Conservation (phyloP, 2,113 vertebrate species). For the Peromyscus maniculatus region DNA sequence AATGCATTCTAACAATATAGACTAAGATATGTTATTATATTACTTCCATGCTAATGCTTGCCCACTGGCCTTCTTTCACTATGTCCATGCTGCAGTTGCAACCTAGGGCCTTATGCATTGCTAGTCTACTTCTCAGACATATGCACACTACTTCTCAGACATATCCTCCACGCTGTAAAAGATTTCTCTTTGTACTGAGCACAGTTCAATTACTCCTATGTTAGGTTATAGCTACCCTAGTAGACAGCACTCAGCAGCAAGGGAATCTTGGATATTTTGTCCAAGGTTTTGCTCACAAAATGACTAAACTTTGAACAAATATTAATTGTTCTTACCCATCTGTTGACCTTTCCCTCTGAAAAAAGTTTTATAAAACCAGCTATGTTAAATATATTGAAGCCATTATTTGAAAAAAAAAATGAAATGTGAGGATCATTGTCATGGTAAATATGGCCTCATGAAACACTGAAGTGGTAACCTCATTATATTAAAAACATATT, state of each 20-base stretch:
- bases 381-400: slow-evolving; percentile 33
- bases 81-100: background rate
- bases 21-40: background rate
- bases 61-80: too few relatives aligned
- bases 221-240: background rate
- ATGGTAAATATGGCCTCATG: slow-evolving; percentile 38
- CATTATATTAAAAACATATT: slow-evolving; percentile 28
- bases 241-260: background rate
- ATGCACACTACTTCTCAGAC: background rate
- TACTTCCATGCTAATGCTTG: background rate
- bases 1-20: background rate
- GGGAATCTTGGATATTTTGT: background rate
- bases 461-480: slow-evolving; percentile 13
- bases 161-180: background rate
- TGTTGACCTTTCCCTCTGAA: background rate
- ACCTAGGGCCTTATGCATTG: background rate
- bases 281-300: background rate
- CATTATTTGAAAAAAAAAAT: slow-evolving; percentile 43
- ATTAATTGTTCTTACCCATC: slow-evolving; percentile 16
- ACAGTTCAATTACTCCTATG: background rate
- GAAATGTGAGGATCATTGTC: slow-evolving; percentile 4
- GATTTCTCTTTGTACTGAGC: background rate
- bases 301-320: slow-evolving; percentile 4
- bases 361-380: slow-evolving; percentile 38
- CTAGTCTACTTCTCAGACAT: background rate